Evolutionary conservation across 2,797 vertebrate species (phyloP).

Genomic region (Sandelia bainsii): DNA sequence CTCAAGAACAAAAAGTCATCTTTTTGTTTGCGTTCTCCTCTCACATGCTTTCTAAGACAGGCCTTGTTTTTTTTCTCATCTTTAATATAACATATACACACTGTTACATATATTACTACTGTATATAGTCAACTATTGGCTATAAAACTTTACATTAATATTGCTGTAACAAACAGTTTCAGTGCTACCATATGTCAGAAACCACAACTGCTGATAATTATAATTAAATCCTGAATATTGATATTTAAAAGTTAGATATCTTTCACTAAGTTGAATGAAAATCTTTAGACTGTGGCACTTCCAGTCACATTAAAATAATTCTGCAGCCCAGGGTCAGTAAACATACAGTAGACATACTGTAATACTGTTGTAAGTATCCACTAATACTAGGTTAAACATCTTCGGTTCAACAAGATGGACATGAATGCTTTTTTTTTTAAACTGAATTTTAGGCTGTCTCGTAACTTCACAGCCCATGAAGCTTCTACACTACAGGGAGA

Average conservation of each 20-base stretch:
- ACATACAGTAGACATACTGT: too few relatives aligned
- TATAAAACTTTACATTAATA: too few relatives aligned
- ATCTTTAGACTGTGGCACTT: background rate
- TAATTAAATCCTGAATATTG: background rate
- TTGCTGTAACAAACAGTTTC: background rate
- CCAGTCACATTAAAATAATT: background rate
- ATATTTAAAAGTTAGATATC: too few relatives aligned
- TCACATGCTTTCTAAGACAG: background rate
- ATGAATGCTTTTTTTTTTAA: too few relatives aligned
- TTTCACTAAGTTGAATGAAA: too few relatives aligned
- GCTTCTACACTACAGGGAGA: background rate
- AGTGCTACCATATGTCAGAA: background rate
- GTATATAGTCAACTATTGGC: too few relatives aligned
- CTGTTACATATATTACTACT: too few relatives aligned
- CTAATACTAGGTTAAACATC: too few relatives aligned
- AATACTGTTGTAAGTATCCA: too few relatives aligned
- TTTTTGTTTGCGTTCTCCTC: background rate
- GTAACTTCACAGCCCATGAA: background rate
- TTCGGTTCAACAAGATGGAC: background rate
- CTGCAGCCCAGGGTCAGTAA: too few relatives aligned
- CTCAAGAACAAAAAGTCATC: slow-evolving; percentile 18
- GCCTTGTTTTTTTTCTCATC: background rate
- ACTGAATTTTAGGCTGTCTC: background rate
- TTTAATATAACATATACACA: too few relatives aligned
- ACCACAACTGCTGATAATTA: background rate